phyloP scores from a whole-genome alignment of 2,797 vertebrate species.

The Malacoctenus gilli region DNA sequence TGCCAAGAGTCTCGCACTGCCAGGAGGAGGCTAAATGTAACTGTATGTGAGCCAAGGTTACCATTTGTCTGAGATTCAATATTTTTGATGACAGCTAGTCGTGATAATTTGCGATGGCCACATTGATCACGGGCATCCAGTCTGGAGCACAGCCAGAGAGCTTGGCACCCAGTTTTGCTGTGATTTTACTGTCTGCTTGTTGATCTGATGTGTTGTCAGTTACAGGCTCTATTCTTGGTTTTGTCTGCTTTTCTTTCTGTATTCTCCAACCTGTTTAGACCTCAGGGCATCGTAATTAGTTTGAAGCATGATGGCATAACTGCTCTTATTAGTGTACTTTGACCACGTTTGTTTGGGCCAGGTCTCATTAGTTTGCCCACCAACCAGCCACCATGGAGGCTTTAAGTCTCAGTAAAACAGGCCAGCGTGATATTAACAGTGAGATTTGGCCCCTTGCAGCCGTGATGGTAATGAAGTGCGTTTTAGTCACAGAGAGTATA shows the following conservation, averaged over 20 bases:
- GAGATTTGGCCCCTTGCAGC: neutral
- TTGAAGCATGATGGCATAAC: slow-evolving; percentile 14
- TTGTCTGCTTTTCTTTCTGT: slow-evolving; percentile 5
- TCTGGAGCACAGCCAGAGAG: slow-evolving; percentile 21
- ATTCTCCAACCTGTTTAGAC: neutral
- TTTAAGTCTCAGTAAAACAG: slow-evolving; percentile 1
- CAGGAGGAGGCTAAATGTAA: slow-evolving; percentile 34
- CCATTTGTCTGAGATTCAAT: slow-evolving; percentile 54
- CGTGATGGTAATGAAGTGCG: neutral
- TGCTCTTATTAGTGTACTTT: slow-evolving; percentile 9
- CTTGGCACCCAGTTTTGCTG: slow-evolving; percentile 3
- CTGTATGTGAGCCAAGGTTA: slow-evolving; percentile 55
- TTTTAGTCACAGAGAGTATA: neutral
- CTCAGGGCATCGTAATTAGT: neutral
- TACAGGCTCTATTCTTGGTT: slow-evolving; percentile 1
- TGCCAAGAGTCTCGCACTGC: slow-evolving; percentile 17
- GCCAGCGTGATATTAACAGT: too few relatives aligned
- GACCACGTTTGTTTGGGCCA: slow-evolving; percentile 9
- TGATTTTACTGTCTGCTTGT: slow-evolving; percentile 2
- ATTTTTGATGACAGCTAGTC: slow-evolving; percentile 47
- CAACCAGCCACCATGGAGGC: neutral
- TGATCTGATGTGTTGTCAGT: neutral
- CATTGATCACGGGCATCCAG: slow-evolving; percentile 36
- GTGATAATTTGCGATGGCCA: slow-evolving; percentile 43
- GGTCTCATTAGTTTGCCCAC: slow-evolving; percentile 13